Evolutionary conservation across 2,113 vertebrate species (phyloP).

Genomic region (Passer montanus): DNA sequence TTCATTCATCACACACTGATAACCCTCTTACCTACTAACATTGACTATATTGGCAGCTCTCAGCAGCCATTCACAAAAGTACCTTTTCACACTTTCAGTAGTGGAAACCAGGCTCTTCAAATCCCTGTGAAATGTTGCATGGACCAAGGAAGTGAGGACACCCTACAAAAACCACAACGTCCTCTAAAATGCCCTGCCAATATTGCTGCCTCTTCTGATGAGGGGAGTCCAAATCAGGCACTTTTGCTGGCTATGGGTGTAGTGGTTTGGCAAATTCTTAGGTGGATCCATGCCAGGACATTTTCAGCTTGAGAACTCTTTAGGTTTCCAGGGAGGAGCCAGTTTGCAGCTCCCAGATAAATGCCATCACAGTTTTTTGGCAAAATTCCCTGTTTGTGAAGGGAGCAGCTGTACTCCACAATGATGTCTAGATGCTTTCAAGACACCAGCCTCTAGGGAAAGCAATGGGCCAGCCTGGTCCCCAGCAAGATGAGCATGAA

Average conservation of each 20-base stretch:
- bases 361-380: neutral
- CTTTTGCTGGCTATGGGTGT: neutral
- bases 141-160: neutral
- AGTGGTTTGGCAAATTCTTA: neutral
- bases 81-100: neutral
- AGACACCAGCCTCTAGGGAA: neutral
- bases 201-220: neutral
- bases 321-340: neutral
- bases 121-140: neutral
- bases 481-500: neutral
- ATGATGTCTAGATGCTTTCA: neutral
- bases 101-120: neutral
- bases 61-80: neutral
- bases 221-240: neutral
- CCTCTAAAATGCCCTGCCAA: neutral
- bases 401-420: neutral
- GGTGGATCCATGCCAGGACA: neutral
- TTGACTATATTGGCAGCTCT: neutral
- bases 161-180: neutral
- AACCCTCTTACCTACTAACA: neutral
- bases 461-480: neutral
- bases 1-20: neutral
- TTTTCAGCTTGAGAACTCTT: neutral
- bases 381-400: neutral
- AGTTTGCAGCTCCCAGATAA: neutral